Percentiles rank a stretch among this genome's conserved stretches.
Conservation (phyloP, 2,797 vertebrate species). For the Microhierax caerulescens region DNA sequence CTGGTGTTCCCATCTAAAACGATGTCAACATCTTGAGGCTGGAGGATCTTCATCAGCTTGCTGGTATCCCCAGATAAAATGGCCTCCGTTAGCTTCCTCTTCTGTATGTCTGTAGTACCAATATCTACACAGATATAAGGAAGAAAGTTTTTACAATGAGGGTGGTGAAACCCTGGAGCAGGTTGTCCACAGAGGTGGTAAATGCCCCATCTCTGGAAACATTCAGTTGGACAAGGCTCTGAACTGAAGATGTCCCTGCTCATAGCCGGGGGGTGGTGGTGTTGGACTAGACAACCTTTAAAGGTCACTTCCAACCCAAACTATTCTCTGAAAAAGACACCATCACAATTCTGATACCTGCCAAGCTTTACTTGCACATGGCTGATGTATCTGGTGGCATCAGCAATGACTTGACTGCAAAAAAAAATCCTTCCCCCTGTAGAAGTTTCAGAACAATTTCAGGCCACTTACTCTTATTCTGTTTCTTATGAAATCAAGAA, state of each 20-base stretch:
- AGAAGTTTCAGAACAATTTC: not conserved
- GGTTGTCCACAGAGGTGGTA: not conserved
- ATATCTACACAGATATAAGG: slow-evolving; percentile 78
- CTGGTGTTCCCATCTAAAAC: slow-evolving; percentile 87
- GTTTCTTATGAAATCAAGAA: not conserved
- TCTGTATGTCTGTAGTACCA: slow-evolving; percentile 86
- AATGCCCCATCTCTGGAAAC: not conserved
- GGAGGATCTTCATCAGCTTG: slow-evolving; percentile 97
- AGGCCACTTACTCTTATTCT: not conserved
- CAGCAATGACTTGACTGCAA: not conserved
- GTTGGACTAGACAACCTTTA: not conserved
- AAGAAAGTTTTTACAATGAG: not conserved
- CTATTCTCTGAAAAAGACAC: not conserved
- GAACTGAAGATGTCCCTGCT: not conserved
- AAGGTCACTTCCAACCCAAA: not conserved
- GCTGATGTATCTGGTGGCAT: not conserved
- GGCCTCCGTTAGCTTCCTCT: slow-evolving; percentile 90
- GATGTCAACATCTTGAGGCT: slow-evolving; percentile 96
- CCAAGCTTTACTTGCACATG: not conserved
- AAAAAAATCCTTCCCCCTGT: not conserved
- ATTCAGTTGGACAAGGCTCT: not conserved
- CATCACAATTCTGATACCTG: not conserved
- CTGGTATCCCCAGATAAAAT: slow-evolving; percentile 88
- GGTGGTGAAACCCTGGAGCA: not conserved
- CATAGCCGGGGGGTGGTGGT: not conserved